Percentiles rank a stretch among this genome's conserved stretches.
Evolutionary conservation across 1,140 invertebrate genomes (phyloP).

Genomic region (Hermetia illucens): DNA sequence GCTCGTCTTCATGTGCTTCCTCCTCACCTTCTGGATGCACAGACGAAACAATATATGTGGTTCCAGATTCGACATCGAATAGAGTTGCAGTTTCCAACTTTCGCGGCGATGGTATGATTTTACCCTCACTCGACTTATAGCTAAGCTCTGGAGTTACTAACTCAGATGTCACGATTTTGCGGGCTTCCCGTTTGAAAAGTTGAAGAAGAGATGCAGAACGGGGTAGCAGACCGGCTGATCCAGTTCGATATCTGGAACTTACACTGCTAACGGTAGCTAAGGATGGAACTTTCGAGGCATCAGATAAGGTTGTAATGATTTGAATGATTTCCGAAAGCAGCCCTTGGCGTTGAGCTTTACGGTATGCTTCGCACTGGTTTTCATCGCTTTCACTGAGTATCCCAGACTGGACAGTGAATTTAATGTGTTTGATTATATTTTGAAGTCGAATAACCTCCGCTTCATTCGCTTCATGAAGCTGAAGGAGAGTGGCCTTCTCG

Average conservation of each 20-base stretch:
- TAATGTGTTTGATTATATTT: constrained; percentile 41
- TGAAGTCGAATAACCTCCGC: constrained; percentile 37
- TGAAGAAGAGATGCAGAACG: constrained; percentile 4
- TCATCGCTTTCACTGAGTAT: constrained; percentile 32
- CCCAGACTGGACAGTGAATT: constrained; percentile 38
- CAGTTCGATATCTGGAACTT: neutral
- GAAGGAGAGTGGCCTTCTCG: constrained; percentile 32
- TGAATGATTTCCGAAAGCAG: constrained; percentile 37
- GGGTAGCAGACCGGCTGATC: neutral
- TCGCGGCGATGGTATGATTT: constrained; percentile 9
- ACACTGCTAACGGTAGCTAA: neutral
- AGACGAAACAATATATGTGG: constrained; percentile 23
- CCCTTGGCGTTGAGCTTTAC: constrained; percentile 36
- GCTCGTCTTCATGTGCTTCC: constrained; percentile 15
- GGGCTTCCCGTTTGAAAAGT: constrained; percentile 7
- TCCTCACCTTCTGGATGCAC: constrained; percentile 19
- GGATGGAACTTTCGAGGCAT: constrained; percentile 4
- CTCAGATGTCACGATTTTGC: constrained; percentile 5
- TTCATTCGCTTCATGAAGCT: constrained; percentile 33
- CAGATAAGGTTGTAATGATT: constrained; percentile 26
- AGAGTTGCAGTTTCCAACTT: constrained; percentile 8
- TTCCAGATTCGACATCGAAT: constrained; percentile 22
- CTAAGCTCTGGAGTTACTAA: constrained; percentile 4
- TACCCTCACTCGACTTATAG: constrained; percentile 4
- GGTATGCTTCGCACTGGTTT: constrained; percentile 19